These are phyloP conservation scores for Glomeris maerens DNA, from an alignment of 1,140 invertebrate species.

Conservation along the genomic window DNA sequence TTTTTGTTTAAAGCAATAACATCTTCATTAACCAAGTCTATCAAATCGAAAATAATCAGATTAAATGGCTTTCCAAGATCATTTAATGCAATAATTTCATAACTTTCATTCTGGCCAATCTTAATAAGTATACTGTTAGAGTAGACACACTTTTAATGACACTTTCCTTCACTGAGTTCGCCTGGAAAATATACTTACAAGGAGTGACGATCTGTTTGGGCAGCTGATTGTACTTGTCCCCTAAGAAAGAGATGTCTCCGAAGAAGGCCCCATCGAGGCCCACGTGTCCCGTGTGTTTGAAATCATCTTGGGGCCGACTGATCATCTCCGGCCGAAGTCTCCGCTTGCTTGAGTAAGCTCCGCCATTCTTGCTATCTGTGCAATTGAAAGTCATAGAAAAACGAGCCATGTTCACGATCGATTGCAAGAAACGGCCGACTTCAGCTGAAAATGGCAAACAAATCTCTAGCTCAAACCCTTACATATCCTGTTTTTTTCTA, in stretches of 20 bases:
- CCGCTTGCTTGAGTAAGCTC: conserved; percentile 42
- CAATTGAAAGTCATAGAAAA: conserved; percentile 19
- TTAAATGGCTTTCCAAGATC: too few relatives aligned
- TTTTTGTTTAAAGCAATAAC: too few relatives aligned
- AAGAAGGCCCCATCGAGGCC: conserved; percentile 93
- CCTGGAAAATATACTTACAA: conserved; percentile 54
- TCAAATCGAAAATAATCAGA: too few relatives aligned
- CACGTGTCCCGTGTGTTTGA: conserved; percentile 93
- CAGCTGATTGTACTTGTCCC: conserved; percentile 55
- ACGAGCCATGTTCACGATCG: neutral
- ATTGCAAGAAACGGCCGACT: conserved; percentile 3
- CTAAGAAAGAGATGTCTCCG: conserved; percentile 79
- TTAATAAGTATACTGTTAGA: conserved; percentile 3
- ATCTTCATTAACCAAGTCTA: too few relatives aligned
- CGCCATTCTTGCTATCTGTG: conserved; percentile 36
- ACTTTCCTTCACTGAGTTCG: neutral
- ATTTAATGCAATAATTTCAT: too few relatives aligned
- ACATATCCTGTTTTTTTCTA: too few relatives aligned
- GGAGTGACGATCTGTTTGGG: conserved; percentile 74
- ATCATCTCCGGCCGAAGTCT: conserved; percentile 84
- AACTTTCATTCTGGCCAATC: neutral
- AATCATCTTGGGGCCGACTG: conserved; percentile 85
- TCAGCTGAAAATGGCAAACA: conserved; percentile 8
- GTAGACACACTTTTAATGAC: conserved; percentile 8
- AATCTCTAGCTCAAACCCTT: too few relatives aligned